A percentile compares a stretch with the other conserved stretches of the same genome.
Conservation (phyloP, 2,797 vertebrate genomes). For the Hyperoplus immaculatus region DNA sequence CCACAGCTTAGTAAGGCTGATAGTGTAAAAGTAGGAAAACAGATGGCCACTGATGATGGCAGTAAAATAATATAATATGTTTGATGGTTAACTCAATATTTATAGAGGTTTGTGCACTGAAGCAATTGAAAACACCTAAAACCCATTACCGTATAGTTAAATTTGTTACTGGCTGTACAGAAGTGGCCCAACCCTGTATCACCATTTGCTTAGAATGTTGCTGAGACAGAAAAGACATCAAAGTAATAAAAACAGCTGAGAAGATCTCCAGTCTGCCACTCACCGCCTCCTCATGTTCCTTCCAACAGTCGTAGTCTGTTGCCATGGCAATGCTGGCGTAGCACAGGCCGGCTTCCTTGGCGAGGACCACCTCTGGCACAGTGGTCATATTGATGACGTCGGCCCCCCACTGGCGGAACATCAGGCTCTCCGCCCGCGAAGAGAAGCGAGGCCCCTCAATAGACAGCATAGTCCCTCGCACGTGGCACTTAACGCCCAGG, state of each 20-base stretch:
- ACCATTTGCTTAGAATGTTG: not conserved
- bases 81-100: not conserved
- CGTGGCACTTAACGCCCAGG: conserved; percentile 92
- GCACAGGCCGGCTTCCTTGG: conserved; percentile 95
- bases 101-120: not conserved
- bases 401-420: conserved; percentile 95
- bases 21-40: not conserved
- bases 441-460: conserved; percentile 97
- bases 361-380: conserved; percentile 96
- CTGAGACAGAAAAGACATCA: conserved; percentile 14
- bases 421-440: conserved; percentile 92
- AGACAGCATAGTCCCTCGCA: conserved; percentile 91
- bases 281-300: conserved; percentile 95
- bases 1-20: not conserved
- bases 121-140: not conserved
- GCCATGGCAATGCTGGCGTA: conserved; percentile 98
- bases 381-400: conserved; percentile 99
- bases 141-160: not conserved
- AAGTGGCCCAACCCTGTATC: not conserved
- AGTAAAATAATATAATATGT: not conserved
- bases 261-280: conserved; percentile 70
- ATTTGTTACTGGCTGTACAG: not conserved
- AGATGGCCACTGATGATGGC: not conserved
- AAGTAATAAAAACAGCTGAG: conserved; percentile 10
- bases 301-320: conserved; percentile 99